phyloP scores from a whole-genome alignment of 2,797 vertebrate genomes.

The Bufotes viridis region DNA sequence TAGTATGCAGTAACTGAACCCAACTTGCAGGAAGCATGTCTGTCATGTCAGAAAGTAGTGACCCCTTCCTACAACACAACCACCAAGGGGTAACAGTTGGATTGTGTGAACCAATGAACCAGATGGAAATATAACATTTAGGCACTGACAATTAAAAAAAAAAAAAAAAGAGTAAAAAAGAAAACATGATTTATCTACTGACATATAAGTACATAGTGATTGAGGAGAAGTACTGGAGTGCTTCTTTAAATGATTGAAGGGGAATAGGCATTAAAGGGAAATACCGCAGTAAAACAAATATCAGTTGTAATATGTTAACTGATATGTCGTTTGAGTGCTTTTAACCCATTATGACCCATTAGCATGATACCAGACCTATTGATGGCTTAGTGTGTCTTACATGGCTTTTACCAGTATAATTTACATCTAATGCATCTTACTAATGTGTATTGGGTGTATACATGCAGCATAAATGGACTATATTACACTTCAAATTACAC shows the following conservation, averaged over 20 bases:
- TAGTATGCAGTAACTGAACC: no score
- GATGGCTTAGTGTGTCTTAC: conserved; percentile 1
- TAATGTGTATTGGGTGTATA: conserved; percentile 35
- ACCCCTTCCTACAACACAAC: no score
- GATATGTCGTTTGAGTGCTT: conserved; percentile 17
- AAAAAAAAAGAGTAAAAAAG: no score
- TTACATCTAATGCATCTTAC: conserved; percentile 44
- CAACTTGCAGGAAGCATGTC: no score
- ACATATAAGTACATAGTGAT: no score
- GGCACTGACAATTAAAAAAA: no score
- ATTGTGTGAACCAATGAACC: no score
- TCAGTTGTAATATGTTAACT: conserved; percentile 6
- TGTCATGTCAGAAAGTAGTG: no score
- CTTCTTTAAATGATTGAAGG: not conserved
- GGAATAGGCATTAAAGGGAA: not conserved
- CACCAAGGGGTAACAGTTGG: no score
- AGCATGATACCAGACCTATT: conserved; percentile 13
- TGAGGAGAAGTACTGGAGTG: no score
- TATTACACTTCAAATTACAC: not conserved
- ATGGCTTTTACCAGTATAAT: conserved; percentile 39
- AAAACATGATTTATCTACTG: no score
- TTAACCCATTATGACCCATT: conserved; percentile 21
- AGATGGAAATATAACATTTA: no score
- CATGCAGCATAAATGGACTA: conserved; percentile 27
- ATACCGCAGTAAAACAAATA: not conserved